Conservation (phyloP, 2,888 invertebrate species). For the Pardosa pseudoannulata region DNA sequence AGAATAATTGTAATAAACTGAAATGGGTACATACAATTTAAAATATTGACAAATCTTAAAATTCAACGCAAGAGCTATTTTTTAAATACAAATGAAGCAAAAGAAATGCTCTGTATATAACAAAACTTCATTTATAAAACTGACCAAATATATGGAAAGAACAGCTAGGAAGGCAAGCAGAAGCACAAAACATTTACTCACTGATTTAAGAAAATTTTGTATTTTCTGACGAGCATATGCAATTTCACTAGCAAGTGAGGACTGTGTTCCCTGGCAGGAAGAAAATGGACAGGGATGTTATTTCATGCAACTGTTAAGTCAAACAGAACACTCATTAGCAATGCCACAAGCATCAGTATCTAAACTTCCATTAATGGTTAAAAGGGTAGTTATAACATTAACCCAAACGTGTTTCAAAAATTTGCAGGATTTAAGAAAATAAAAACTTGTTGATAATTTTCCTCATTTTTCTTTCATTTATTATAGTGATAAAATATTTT, state of each 20-base stretch:
- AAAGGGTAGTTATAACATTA: not conserved
- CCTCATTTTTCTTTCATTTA: no score
- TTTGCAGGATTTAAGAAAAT: no score
- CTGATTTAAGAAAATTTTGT: constrained; percentile 73
- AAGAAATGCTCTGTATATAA: no score
- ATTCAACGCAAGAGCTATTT: no score
- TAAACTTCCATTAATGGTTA: not conserved
- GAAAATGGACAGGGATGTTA: constrained; percentile 51
- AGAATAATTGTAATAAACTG: no score
- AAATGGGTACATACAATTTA: no score
- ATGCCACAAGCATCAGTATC: not conserved
- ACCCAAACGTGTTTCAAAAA: no score
- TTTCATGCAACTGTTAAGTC: constrained; percentile 31
- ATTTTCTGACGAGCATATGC: constrained; percentile 73
- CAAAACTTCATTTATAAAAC: no score
- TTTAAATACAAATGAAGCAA: no score
- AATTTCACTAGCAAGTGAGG: constrained; percentile 73
- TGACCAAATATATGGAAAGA: not conserved
- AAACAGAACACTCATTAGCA: not conserved
- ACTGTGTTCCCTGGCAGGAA: constrained; percentile 59
- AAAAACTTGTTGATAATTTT: no score
- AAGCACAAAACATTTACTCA: constrained; percentile 72
- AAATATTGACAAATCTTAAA: no score
- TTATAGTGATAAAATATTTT: no score
- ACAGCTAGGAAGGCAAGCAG: constrained; percentile 14